Percentiles rank a stretch among this genome's conserved stretches.
These are phyloP conservation scores for Aphelenchoides besseyi DNA, from an alignment of 1,140 invertebrate species.

Conservation along the genomic window DNA sequence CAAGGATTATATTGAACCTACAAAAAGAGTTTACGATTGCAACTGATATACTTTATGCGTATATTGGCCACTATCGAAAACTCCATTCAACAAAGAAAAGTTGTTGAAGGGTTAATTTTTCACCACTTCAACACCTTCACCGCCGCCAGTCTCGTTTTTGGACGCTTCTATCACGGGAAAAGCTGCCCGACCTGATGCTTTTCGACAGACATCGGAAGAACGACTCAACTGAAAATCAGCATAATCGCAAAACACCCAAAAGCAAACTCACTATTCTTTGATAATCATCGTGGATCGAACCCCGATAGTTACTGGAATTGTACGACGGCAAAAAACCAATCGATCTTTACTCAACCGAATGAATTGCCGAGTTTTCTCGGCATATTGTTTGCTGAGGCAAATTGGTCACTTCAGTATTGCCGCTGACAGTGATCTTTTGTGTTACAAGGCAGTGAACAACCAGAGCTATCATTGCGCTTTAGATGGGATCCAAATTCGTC, in stretches of 20 bases:
- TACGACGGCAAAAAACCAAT: too few species aligned
- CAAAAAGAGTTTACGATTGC: conserved; percentile 69
- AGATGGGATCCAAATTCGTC: too few species aligned
- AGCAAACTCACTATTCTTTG: conserved; percentile 57
- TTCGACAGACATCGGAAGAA: conserved; percentile 60
- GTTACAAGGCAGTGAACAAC: too few species aligned
- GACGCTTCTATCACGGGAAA: conserved; percentile 94
- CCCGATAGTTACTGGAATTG: too few species aligned
- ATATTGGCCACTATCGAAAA: conserved; percentile 91
- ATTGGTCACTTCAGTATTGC: too few species aligned
- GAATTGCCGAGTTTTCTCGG: too few species aligned
- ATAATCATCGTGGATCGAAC: conserved; percentile 49
- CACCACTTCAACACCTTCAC: conserved; percentile 95
- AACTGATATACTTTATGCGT: conserved; percentile 99
- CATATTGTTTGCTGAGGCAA: too few species aligned
- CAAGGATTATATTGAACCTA: neutral
- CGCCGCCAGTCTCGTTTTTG: conserved; percentile 98
- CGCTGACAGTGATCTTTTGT: too few species aligned
- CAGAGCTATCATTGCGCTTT: too few species aligned
- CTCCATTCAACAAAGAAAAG: conserved; percentile 79
- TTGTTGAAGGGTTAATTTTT: conserved; percentile 91
- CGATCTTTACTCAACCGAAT: too few species aligned
- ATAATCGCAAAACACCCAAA: neutral
- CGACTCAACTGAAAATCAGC: conserved; percentile 53
- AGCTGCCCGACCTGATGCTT: conserved; percentile 74